Evolutionary conservation across 1,140 invertebrate genomes (phyloP).

Genomic region (Drosophila tsacasi): DNA sequence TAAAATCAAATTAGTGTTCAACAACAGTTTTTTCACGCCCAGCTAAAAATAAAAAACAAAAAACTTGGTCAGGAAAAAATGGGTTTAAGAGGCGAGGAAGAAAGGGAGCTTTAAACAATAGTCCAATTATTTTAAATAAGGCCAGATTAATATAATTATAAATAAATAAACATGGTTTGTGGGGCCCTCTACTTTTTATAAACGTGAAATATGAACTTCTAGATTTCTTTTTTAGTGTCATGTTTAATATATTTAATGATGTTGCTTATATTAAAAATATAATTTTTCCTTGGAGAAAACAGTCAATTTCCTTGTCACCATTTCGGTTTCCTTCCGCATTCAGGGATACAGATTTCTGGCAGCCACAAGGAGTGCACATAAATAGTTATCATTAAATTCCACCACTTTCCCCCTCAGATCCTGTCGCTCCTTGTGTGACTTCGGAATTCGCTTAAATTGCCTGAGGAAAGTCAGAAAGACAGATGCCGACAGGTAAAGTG

Average conservation of each 20-base stretch:
- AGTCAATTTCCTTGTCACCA: conserved; percentile 9
- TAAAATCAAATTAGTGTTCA: conserved; percentile 70
- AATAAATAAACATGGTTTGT: background rate
- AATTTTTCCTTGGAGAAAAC: too few relatives aligned
- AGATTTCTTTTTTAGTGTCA: too few relatives aligned
- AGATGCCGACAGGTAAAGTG: conserved; percentile 9
- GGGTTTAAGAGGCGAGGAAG: background rate
- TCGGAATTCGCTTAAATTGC: conserved; percentile 69
- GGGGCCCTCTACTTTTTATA: background rate
- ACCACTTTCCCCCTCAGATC: background rate
- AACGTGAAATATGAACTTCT: too few relatives aligned
- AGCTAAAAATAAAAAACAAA: background rate
- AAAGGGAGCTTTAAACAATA: conserved; percentile 5
- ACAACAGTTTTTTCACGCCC: conserved; percentile 20
- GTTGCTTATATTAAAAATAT: too few relatives aligned
- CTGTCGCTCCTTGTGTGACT: conserved; percentile 45
- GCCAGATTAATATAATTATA: background rate
- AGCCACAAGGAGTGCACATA: conserved; percentile 15
- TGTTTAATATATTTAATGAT: too few relatives aligned
- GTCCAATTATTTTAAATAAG: conserved; percentile 19
- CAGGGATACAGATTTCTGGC: background rate
- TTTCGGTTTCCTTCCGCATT: background rate
- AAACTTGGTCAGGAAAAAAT: background rate
- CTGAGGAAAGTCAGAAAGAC: conserved; percentile 57
- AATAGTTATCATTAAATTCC: conserved; percentile 48